Evolutionary conservation across 2,113 vertebrate species (phyloP), one percentile per base, ranked within the genome.

Genomic region (Callorhinus ursinus): DNA sequence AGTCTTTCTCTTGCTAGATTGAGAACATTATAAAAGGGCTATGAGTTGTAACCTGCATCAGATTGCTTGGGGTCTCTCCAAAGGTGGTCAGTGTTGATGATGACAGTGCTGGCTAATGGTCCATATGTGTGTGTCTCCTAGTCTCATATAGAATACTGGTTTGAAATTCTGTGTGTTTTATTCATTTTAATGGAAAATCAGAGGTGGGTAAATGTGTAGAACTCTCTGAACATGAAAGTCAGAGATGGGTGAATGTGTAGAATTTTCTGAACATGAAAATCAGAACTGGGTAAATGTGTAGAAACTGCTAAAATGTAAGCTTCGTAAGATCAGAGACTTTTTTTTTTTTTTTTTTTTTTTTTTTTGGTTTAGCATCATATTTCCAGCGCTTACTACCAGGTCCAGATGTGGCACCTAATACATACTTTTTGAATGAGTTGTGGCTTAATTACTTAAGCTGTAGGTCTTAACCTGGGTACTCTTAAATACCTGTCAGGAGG

Each of bases 171-270:
- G 12, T 59, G 2, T 69, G 51, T 77, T 77, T 46, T 42, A 4
- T 67, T 72, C 46, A 28, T 91, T 94, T 92, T 72, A 61, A 51
- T 84, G n/a, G 46, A 91, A 95, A 80, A 88, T 69, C 57, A n/a
- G 77, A 92, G 39, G 16, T 82, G 22, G 21, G 1, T 93, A 82
- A 79, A 88, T 49, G 14, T 90, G 81, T 85, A 57, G 65, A 90
- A 36, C 10, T 80, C 72, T 26, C 72, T 72, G 33, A 72, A 93
- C 18, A 4, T 82, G 33, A 59, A 69, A 61, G 71, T 67, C 57
- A n/a, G 77, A 91, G 46, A 16, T 82, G 22, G 31, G 1, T 95
- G 71, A 83, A 88, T 39, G 14, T 90, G 81, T 81, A 49, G 42
- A 90, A 36, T 15, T 80, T 80, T 26, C 63, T 71, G 33, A 72